A percentile compares a stretch with the other conserved stretches of the same genome.
Conservation (phyloP, 2,888 invertebrate genomes). For the Acholoe squamosa region DNA sequence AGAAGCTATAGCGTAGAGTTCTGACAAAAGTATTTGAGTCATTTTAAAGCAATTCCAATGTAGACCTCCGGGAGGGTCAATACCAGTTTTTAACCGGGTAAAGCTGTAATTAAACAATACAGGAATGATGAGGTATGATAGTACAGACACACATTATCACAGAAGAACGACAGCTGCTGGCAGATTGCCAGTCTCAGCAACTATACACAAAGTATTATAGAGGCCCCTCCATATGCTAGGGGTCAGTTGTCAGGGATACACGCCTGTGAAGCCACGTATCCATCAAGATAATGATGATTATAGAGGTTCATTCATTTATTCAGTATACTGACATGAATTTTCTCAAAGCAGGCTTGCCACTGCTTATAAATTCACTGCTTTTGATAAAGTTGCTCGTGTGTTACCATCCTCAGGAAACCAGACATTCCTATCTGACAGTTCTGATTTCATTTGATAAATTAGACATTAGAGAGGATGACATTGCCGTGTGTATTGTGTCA, state of each 20-base stretch:
- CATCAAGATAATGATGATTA: neutral
- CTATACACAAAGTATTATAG: neutral
- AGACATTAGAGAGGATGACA: too few species aligned
- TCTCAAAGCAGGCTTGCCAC: too few species aligned
- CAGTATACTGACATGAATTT: too few species aligned
- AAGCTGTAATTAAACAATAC: constrained; percentile 12
- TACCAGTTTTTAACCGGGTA: constrained; percentile 13
- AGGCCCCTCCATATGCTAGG: neutral
- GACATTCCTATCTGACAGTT: too few species aligned
- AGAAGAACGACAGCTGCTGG: neutral
- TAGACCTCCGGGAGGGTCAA: neutral
- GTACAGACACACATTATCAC: constrained; percentile 46
- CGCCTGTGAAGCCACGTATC: neutral
- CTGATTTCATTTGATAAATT: too few species aligned
- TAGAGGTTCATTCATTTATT: neutral
- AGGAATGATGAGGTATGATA: constrained; percentile 15
- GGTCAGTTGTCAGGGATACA: neutral
- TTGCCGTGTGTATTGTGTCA: too few species aligned
- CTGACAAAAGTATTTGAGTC: neutral
- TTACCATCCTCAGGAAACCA: too few species aligned
- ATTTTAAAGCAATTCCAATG: neutral
- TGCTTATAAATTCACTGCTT: too few species aligned
- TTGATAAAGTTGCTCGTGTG: too few species aligned
- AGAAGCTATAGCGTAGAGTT: neutral
- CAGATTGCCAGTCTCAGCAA: neutral